Base-by-base conservation (phyloP, 1,140 invertebrate genomes). In the Mizuhopecten yessoensis region DNA sequence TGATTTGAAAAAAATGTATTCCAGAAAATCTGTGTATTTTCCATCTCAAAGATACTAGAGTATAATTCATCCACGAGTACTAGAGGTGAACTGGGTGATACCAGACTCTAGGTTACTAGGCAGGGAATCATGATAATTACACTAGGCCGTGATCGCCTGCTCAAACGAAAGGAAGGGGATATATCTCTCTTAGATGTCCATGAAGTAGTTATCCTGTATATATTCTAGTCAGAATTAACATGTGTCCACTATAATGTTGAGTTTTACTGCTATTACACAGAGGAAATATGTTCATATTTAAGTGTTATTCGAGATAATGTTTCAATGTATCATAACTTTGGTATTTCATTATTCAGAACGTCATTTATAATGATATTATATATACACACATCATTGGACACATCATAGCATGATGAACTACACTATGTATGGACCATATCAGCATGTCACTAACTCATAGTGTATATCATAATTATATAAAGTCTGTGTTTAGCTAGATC, bases 381-480 rank as follows among this genome's bases (percentile, higher is more conserved):
- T 20, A 49, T 49, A 2, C 20, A 49, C 45, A n/a, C n/a, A n/a
- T n/a, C n/a, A 49, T 49, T 49, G 45, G 45, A 49, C 20, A 49
- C 11, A 75, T 3, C 57, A 75, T 75, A 75, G 57, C 57, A 29
- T 75, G 57, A 7, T n/a, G 17, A 9, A 29, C n/a, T 0, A 17
- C 20, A 75, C 29, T 75, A 75, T 75, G 20, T 75, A 75, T 75
- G 17, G n/a, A 75, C 57, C n/a, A 75, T 75, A 75, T 75, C 57
- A 29, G 57, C 57, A 75, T 75, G 57, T 29, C 5, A 75, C 57
- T 75, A 75, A 75, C 57, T 75, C 1, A 13, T 29, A 29, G 1
- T 29, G 17, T 29, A 3, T 75, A 75, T 1, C 15, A 7, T 75
- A n/a, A 75, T 29, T 29, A 75, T 75, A 75, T 20, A 29, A 29